Conservation (phyloP, 2,888 invertebrate species). For the Watsonalla cultraria region DNA sequence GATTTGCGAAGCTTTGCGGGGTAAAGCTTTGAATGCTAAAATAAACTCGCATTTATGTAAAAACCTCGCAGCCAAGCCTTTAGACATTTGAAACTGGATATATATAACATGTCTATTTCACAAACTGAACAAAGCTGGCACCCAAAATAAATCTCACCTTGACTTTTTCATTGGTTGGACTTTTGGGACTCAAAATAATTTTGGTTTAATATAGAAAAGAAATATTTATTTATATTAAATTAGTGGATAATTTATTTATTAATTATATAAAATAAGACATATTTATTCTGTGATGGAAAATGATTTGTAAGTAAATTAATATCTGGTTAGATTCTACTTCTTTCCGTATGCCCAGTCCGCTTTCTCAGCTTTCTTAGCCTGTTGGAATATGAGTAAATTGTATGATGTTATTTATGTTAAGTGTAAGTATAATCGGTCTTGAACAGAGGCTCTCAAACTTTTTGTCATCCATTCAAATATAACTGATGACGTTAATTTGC, state of each 20-base stretch:
- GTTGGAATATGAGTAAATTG: constrained; percentile 68
- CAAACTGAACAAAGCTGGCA: constrained; percentile 14
- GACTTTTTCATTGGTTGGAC: constrained; percentile 20
- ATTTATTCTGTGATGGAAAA: constrained; percentile 37
- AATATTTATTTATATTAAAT: constrained; percentile 53
- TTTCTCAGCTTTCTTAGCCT: constrained; percentile 88
- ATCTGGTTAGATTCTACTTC: constrained; percentile 68
- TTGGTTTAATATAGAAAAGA: constrained; percentile 36
- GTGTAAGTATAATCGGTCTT: not conserved
- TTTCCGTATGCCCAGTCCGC: constrained; percentile 83
- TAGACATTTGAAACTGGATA: constrained; percentile 26
- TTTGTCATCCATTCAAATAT: not conserved
- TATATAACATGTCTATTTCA: constrained; percentile 43
- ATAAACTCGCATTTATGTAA: constrained; percentile 26
- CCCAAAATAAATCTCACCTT: constrained; percentile 64
- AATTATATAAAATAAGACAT: constrained; percentile 45
- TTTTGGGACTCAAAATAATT: constrained; percentile 36
- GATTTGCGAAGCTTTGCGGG: constrained; percentile 46
- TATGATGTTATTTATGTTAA: constrained; percentile 17
- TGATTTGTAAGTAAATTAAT: constrained; percentile 27
- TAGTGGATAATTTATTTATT: constrained; percentile 25
- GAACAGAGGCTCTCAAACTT: not conserved
- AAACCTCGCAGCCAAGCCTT: constrained; percentile 35
- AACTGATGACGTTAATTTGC: no score
- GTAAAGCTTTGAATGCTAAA: constrained; percentile 28